Percentiles rank a stretch among this genome's conserved stretches.
Evolutionary conservation across 2,888 invertebrate genomes (phyloP).

Genomic region (Ormyrus labotus): DNA sequence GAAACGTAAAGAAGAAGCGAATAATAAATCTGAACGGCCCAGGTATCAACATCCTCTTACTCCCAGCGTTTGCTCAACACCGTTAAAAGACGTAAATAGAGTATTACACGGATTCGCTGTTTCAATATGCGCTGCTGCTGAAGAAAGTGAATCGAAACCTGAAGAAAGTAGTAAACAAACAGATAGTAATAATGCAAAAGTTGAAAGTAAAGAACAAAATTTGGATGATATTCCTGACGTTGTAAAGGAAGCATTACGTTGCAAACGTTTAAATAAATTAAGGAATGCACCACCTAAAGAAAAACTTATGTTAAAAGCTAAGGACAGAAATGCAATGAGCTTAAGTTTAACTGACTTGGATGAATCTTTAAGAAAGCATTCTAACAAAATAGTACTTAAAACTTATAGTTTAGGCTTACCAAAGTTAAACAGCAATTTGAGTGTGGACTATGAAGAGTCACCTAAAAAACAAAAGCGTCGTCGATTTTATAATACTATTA

Average conservation of each 20-base stretch:
- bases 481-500: conserved; percentile 82
- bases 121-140: conserved; percentile 84
- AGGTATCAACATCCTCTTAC: conserved; percentile 79
- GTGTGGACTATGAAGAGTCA: conserved; percentile 61
- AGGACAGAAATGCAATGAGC: conserved; percentile 67
- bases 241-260: conserved; percentile 74
- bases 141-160: conserved; percentile 63
- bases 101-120: conserved; percentile 84
- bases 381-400: conserved; percentile 79
- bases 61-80: conserved; percentile 87
- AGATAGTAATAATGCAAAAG: conserved; percentile 50
- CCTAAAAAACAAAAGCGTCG: conserved; percentile 75
- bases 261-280: conserved; percentile 73
- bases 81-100: conserved; percentile 85
- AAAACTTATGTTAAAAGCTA: conserved; percentile 60
- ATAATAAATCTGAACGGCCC: conserved; percentile 62
- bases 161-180: conserved; percentile 12
- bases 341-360: conserved; percentile 82
- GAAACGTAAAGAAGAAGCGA: conserved; percentile 63
- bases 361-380: conserved; percentile 79
- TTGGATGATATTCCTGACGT: conserved; percentile 74
- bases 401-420: conserved; percentile 77
- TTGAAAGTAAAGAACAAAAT: conserved; percentile 56
- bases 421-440: conserved; percentile 69
- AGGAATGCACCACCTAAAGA: conserved; percentile 64